These are phyloP conservation scores for Sicus ferrugineus DNA, from an alignment of 2,888 invertebrate genomes.

Conservation along the genomic window DNA sequence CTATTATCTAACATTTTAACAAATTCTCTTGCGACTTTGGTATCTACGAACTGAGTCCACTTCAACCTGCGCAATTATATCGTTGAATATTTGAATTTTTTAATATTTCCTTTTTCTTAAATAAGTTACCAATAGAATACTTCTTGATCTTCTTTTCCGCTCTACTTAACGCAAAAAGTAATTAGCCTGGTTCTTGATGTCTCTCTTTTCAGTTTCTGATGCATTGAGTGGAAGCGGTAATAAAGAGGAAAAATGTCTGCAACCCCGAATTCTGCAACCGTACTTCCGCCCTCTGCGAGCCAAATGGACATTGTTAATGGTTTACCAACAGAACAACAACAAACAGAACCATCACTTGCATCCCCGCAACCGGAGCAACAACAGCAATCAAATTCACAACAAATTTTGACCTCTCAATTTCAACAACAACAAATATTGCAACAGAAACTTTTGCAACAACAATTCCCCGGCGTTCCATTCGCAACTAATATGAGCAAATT, in stretches of 20 bases:
- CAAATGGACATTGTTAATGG: slow-evolving; percentile 51
- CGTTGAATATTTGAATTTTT: no score
- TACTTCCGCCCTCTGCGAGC: slow-evolving; percentile 44
- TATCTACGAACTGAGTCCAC: no score
- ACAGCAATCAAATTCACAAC: slow-evolving; percentile 37
- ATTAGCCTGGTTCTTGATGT: neutral
- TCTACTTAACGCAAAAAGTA: neutral
- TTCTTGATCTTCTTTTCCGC: no score
- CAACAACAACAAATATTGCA: slow-evolving; percentile 40
- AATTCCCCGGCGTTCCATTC: slow-evolving; percentile 35
- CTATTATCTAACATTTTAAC: no score
- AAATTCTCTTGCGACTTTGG: no score
- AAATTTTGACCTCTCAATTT: slow-evolving; percentile 23
- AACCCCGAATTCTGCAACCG: slow-evolving; percentile 46
- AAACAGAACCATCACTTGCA: slow-evolving; percentile 32
- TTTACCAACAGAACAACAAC: slow-evolving; percentile 38
- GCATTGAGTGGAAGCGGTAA: slow-evolving; percentile 8
- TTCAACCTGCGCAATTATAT: no score
- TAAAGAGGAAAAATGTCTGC: slow-evolving; percentile 45
- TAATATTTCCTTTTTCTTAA: no score
- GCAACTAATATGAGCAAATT: slow-evolving; percentile 47
- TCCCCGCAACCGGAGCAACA: slow-evolving; percentile 36
- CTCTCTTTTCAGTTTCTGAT: slow-evolving; percentile 11
- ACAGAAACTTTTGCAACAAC: slow-evolving; percentile 37
- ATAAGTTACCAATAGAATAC: no score